Percentiles rank a stretch among this genome's conserved stretches.
These are phyloP conservation scores for Conops quadrifasciatus DNA, from an alignment of 2,888 invertebrate genomes.

Conservation along the genomic window DNA sequence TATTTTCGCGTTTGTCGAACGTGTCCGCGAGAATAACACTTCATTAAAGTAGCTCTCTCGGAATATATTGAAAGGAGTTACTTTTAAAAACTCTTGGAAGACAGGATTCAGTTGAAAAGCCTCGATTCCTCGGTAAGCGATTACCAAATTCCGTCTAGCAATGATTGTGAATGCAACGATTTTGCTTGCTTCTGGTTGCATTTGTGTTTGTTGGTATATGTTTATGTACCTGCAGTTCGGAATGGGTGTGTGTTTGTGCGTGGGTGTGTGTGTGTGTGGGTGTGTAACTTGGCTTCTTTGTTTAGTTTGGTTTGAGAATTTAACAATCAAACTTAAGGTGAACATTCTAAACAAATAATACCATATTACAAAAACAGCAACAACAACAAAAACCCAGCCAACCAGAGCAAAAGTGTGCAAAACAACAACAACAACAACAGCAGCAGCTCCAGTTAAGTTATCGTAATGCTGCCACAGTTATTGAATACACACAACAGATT, in stretches of 20 bases:
- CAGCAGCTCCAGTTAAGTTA: background rate
- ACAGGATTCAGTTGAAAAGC: too few species aligned
- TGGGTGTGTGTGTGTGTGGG: constrained; percentile 4
- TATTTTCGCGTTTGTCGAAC: too few species aligned
- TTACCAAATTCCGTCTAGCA: too few species aligned
- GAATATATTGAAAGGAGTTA: too few species aligned
- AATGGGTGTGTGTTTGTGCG: background rate
- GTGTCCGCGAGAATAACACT: too few species aligned
- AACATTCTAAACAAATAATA: too few species aligned
- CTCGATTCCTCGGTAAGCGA: too few species aligned
- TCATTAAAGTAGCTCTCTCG: too few species aligned
- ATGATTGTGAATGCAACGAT: too few species aligned
- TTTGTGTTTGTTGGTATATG: background rate
- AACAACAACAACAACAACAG: constrained; percentile 4
- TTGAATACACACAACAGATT: background rate
- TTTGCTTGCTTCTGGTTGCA: background rate
- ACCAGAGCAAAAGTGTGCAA: background rate
- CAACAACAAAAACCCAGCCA: background rate
- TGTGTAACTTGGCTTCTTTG: background rate
- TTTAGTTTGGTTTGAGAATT: too few species aligned
- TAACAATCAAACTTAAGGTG: background rate
- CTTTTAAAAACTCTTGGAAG: too few species aligned
- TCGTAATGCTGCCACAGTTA: background rate
- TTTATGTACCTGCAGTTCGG: background rate
- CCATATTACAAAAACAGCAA: too few species aligned